A percentile compares a stretch with the other conserved stretches of the same genome.
phyloP scores from a whole-genome alignment of 1,140 invertebrate species.

The Drosophila repletoides region DNA sequence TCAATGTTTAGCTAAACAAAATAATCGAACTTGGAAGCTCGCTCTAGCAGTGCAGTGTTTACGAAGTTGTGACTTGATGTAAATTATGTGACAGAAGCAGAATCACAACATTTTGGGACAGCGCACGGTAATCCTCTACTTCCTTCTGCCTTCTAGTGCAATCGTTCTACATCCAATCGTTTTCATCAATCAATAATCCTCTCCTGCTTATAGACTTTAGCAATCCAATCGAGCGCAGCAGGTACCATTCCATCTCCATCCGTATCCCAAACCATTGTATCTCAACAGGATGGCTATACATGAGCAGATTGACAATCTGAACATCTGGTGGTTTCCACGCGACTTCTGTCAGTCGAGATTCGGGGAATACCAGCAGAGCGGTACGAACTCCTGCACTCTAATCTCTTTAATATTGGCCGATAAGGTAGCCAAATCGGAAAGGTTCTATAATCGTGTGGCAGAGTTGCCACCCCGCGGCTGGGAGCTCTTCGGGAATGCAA shows the following conservation, averaged over 20 bases:
- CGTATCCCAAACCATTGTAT: too few relatives aligned
- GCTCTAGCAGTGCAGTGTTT: slow-evolving; percentile 58
- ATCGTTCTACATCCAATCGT: too few relatives aligned
- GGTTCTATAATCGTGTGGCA: slow-evolving; percentile 56
- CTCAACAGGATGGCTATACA: slow-evolving; percentile 72
- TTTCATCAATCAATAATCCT: neutral
- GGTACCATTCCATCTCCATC: neutral
- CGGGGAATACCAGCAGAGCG: slow-evolving; percentile 69
- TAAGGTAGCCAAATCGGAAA: slow-evolving; percentile 63
- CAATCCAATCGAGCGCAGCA: slow-evolving; percentile 25
- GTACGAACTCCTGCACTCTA: slow-evolving; percentile 77
- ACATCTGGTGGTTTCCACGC: slow-evolving; percentile 80
- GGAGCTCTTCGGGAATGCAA: slow-evolving; percentile 73
- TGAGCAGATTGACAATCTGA: slow-evolving; percentile 74
- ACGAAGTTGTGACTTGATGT: slow-evolving; percentile 27
- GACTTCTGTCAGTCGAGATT: slow-evolving; percentile 77
- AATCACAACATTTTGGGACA: slow-evolving; percentile 17
- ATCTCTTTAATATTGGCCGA: slow-evolving; percentile 74
- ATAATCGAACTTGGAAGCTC: slow-evolving; percentile 20
- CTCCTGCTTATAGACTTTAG: slow-evolving; percentile 9
- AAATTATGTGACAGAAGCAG: slow-evolving; percentile 62
- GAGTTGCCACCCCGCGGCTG: slow-evolving; percentile 61
- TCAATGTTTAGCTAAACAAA: slow-evolving; percentile 64
- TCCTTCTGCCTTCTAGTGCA: too few relatives aligned
- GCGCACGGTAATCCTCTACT: slow-evolving; percentile 32